phyloP scores from a whole-genome alignment of 1,140 invertebrate species.

The Penaeus indicus region DNA sequence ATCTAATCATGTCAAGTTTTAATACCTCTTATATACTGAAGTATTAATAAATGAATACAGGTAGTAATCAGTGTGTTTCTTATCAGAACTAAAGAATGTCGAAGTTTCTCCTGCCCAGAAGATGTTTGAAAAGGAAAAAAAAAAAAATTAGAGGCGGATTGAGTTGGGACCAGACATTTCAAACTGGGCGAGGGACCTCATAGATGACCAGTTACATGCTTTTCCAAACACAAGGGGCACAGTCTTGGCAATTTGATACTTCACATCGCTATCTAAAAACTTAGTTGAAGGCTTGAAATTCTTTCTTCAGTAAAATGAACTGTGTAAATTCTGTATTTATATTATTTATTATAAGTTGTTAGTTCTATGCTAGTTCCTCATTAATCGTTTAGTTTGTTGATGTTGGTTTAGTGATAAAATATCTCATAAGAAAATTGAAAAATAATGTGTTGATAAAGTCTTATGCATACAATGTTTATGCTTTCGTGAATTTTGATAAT shows the following conservation, averaged over 20 bases:
- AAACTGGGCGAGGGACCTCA: constrained; percentile 38
- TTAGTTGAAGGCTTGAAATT: too few species aligned
- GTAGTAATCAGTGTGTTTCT: not conserved
- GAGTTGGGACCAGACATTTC: constrained; percentile 47
- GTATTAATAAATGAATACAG: not conserved
- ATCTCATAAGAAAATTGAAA: too few species aligned
- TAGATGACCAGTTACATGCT: constrained; percentile 25
- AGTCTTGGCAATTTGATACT: constrained; percentile 36
- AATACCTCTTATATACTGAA: not conserved
- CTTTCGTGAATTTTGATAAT: too few species aligned
- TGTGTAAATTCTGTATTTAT: too few species aligned
- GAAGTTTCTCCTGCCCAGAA: constrained; percentile 66
- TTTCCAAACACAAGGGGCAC: constrained; percentile 2
- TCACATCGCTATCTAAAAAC: not conserved
- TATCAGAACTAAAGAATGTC: constrained; percentile 60
- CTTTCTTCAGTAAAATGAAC: too few species aligned
- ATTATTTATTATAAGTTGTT: too few species aligned
- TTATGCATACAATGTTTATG: too few species aligned
- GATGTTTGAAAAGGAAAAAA: constrained; percentile 67
- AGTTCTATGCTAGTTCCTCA: too few species aligned
- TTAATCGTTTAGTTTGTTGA: too few species aligned
- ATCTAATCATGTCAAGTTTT: not conserved
- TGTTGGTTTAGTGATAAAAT: too few species aligned
- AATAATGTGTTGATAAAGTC: too few species aligned
- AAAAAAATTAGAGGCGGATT: constrained; percentile 46